Base-by-base conservation (phyloP, 2,113 vertebrate species). In the Vicugna pacos region DNA sequence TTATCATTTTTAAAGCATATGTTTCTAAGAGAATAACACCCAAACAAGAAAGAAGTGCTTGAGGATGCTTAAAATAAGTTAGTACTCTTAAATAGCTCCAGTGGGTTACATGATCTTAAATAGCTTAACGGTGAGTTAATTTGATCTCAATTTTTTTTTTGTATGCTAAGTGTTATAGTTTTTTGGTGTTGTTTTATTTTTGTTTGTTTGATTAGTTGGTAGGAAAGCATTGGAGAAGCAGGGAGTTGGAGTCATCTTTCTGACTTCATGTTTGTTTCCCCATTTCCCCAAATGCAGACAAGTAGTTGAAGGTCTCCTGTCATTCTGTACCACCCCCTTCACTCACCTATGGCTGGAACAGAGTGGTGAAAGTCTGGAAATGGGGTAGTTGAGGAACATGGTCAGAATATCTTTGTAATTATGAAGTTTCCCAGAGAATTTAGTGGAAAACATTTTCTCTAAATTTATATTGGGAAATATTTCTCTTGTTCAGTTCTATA, bases 11-110 rank as follows among this genome's bases (percentile, higher is more conserved):
- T n/a, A 70, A 89, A 93, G 70, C 0, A 56, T 30, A 67, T 81
- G 54, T 96, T 95, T 96, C 72, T 96, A 96, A 64, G 64, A 30
- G 96, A 73, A 82, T 80, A 89, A 60, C 65, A 60, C 32, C 8
- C 20, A 24, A 67, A 80, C 1, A 91, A 58, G 5, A 81, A 80
- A 30, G 5, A 58, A 32, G 8, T 75, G 0, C 72, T 28, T 82
- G 15, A 96, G 8, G 35, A n/a, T 79, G 22, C 30, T 77, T 85
- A 70, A 91, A 75, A 81, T 91, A 94, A 94, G 22, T 76, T 30
- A 52, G 0, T 19, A 50, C 8, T 81, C 52, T 88, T 67, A 81
- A 81, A 56, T 24, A 77, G 5, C 15, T 76, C 20, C 9, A 79
- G 6, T 14, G 3, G 16, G 9, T 35, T 35, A 46, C 12, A 38